Evolutionary conservation across 2,797 vertebrate species (phyloP).

Genomic region (Coregonus suidteri): DNA sequence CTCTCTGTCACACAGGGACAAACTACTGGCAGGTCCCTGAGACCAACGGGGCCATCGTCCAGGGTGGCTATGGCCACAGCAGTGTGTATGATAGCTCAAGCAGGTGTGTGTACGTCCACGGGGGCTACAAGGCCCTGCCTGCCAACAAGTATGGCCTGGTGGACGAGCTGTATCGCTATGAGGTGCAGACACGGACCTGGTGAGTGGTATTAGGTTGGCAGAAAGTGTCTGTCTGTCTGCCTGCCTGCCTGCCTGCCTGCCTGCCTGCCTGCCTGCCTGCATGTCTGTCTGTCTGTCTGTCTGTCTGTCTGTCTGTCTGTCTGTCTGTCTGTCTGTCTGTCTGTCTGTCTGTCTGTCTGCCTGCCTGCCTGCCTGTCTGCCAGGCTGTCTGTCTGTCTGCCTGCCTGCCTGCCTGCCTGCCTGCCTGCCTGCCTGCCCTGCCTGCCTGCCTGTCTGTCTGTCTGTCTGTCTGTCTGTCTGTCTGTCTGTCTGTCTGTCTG

Average conservation of each 20-base stretch:
- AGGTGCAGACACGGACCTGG: conserved; percentile 90
- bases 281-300: no score
- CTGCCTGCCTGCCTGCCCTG: no score
- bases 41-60: conserved; percentile 91
- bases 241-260: neutral
- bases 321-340: no score
- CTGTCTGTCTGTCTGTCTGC: neutral
- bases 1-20: conserved; percentile 73
- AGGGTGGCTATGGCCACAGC: conserved; percentile 95
- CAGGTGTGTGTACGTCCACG: conserved; percentile 88
- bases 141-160: conserved; percentile 97
- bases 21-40: conserved; percentile 93
- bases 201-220: conserved; percentile 63
- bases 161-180: conserved; percentile 95
- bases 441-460: neutral
- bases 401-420: neutral
- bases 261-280: no score
- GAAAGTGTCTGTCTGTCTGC: conserved; percentile 17
- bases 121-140: conserved; percentile 94
- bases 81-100: conserved; percentile 88
- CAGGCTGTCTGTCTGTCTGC: neutral
- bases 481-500: no score
- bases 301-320: no score
- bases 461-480: no score
- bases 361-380: neutral